Conservation (phyloP, 2,888 invertebrate genomes). For the Eupithecia centaureata region DNA sequence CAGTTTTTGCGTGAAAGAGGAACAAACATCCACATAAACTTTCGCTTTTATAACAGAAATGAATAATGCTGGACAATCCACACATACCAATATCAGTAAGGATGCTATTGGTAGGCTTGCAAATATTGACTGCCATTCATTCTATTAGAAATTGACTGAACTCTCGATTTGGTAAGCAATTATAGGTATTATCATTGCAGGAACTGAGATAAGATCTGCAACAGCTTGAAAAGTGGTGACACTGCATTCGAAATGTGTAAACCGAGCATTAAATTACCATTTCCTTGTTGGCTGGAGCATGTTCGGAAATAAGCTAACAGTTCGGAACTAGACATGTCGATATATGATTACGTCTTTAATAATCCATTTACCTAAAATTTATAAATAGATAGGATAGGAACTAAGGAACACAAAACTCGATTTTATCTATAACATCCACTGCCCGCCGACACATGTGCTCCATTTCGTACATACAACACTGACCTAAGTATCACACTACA, state of each 20-base stretch:
- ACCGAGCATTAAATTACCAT: background rate
- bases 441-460: no score
- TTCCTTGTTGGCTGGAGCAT: slow-evolving; percentile 3
- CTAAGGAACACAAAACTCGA: no score
- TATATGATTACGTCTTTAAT: background rate
- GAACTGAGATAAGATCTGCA: background rate
- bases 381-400: no score
- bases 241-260: background rate
- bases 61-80: no score
- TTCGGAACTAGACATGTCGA: background rate
- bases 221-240: background rate
- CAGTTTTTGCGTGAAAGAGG: no score
- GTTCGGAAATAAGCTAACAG: background rate
- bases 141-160: background rate
- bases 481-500: no score
- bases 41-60: no score
- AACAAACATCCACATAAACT: no score
- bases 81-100: no score
- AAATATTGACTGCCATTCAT: background rate
- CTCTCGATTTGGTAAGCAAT: background rate
- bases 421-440: no score
- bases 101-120: background rate
- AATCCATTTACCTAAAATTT: background rate
- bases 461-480: no score
- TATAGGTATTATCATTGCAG: slow-evolving; percentile 4